Percentiles rank a stretch among this genome's conserved stretches.
These are phyloP conservation scores for Bilobella aurantiaca DNA, from an alignment of 1,140 invertebrate genomes.

Conservation along the genomic window DNA sequence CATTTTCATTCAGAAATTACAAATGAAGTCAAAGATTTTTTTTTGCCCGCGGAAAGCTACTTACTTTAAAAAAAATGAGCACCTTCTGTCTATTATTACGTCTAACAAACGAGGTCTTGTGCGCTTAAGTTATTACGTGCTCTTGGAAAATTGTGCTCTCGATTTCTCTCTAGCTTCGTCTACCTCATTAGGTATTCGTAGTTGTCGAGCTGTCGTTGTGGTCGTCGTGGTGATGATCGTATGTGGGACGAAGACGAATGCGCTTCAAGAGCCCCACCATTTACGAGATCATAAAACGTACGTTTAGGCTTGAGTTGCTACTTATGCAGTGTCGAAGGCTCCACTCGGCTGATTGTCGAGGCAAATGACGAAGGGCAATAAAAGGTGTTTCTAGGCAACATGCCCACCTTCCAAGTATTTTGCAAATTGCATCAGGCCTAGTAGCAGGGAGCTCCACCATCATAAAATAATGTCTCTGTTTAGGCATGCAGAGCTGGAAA, in stretches of 20 bases:
- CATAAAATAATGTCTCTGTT: not conserved
- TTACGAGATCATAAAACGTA: constrained; percentile 1
- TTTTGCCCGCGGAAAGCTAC: too few relatives aligned
- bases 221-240: not conserved
- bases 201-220: not conserved
- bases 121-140: too few relatives aligned
- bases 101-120: too few relatives aligned
- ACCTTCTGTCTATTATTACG: too few relatives aligned
- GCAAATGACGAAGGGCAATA: constrained; percentile 2
- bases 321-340: too few relatives aligned
- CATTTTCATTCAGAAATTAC: too few relatives aligned
- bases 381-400: not conserved
- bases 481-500: not conserved
- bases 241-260: not conserved
- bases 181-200: constrained; percentile 12
- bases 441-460: too few relatives aligned
- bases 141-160: not conserved
- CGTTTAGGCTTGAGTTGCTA: not conserved
- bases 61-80: too few relatives aligned
- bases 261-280: not conserved
- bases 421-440: too few relatives aligned
- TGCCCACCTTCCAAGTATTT: not conserved
- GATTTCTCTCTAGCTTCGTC: not conserved
- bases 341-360: not conserved
- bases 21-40: too few relatives aligned